phyloP scores from a whole-genome alignment of 1,140 invertebrate species.

The Chlorops oryzae region DNA sequence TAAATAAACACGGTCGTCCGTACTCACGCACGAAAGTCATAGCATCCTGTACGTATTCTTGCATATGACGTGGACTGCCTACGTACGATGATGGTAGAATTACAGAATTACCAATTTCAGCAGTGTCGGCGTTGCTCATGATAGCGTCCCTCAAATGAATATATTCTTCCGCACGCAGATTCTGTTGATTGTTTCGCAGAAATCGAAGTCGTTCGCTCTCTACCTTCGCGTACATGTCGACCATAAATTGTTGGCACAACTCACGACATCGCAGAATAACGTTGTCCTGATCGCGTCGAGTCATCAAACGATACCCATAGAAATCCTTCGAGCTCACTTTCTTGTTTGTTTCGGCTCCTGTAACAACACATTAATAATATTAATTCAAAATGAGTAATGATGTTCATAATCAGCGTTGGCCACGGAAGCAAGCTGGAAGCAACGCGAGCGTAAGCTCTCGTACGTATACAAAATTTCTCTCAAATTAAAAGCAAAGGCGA shows the following conservation, averaged over 20 bases:
- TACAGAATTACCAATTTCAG: slow-evolving; percentile 35
- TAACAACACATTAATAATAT: no score
- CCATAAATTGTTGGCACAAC: slow-evolving; percentile 21
- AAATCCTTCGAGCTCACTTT: slow-evolving; percentile 44
- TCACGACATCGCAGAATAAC: slow-evolving; percentile 35
- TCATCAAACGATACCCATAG: slow-evolving; percentile 46
- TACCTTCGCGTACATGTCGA: slow-evolving; percentile 14
- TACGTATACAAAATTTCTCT: no score
- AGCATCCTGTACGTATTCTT: slow-evolving; percentile 50
- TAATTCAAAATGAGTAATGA: no score
- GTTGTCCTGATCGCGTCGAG: slow-evolving; percentile 41
- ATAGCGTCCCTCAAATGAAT: slow-evolving; percentile 13
- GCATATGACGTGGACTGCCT: slow-evolving; percentile 48
- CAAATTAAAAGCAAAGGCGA: no score
- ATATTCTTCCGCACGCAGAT: slow-evolving; percentile 9
- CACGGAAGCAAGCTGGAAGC: no score
- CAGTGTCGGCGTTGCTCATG: slow-evolving; percentile 25
- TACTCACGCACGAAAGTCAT: slow-evolving; percentile 50
- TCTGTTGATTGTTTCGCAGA: slow-evolving; percentile 7
- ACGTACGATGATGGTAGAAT: slow-evolving; percentile 48
- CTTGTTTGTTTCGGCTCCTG: slow-evolving; percentile 22
- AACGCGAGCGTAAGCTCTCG: no score
- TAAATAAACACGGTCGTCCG: slow-evolving; percentile 46
- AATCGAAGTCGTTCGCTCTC: slow-evolving; percentile 2
- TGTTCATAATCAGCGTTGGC: no score